A percentile compares a stretch with the other conserved stretches of the same genome.
Conservation (phyloP, 2,888 invertebrate species). For the Andrena bucephala region DNA sequence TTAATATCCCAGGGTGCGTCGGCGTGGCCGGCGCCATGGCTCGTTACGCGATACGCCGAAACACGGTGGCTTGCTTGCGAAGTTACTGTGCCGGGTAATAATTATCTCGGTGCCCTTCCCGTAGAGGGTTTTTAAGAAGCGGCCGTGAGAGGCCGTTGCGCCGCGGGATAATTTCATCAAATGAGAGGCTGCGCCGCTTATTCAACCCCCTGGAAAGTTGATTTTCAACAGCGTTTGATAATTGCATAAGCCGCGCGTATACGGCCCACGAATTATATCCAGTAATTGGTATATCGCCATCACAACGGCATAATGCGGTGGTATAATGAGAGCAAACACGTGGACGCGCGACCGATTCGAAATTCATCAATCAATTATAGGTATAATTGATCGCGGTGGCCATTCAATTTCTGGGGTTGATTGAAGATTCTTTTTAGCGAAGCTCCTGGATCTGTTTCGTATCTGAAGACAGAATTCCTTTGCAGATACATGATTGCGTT, state of each 20-base stretch:
- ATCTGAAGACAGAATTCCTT: too few relatives aligned
- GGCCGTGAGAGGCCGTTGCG: neutral
- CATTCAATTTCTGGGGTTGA: neutral
- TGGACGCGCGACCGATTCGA: conserved; percentile 18
- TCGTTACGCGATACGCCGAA: conserved; percentile 4
- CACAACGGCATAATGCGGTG: conserved; percentile 19
- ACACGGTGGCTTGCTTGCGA: neutral
- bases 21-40: neutral
- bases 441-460: too few relatives aligned
- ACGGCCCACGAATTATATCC: conserved; percentile 7
- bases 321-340: conserved; percentile 7
- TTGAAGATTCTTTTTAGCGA: neutral
- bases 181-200: neutral
- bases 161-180: conserved; percentile 28
- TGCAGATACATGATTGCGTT: too few relatives aligned
- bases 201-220: conserved; percentile 21
- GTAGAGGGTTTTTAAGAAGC: conserved; percentile 1
- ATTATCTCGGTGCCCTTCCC: conserved; percentile 5
- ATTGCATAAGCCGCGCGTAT: conserved; percentile 7
- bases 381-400: neutral
- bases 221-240: conserved; percentile 44
- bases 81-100: conserved; percentile 14
- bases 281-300: conserved; percentile 38
- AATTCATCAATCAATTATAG: neutral
- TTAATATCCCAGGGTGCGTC: neutral